Percentiles rank a stretch among this genome's conserved stretches.
phyloP scores from a whole-genome alignment of 2,888 invertebrate species.

The Nemotelus nigrinus region DNA sequence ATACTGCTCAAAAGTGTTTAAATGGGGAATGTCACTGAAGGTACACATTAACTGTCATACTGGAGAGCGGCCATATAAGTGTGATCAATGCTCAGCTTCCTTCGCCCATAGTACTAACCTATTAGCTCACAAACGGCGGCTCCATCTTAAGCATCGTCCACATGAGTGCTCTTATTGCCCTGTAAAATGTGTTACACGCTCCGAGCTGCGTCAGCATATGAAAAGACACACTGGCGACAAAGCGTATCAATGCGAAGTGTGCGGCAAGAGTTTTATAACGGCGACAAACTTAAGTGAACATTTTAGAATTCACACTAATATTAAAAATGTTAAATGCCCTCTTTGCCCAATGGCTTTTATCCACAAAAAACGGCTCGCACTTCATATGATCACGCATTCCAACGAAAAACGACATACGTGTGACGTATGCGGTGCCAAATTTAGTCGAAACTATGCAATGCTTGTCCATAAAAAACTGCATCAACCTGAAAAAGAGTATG shows the following conservation, averaged over 20 bases:
- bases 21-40: background rate
- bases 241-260: conserved; percentile 58
- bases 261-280: background rate
- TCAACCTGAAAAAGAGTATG: background rate
- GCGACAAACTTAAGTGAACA: background rate
- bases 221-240: conserved; percentile 54
- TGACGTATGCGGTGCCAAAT: background rate
- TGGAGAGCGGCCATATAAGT: background rate
- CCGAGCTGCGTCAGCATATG: background rate
- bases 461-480: background rate
- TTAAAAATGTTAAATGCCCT: background rate
- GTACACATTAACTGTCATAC: background rate
- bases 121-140: background rate
- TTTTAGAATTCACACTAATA: background rate
- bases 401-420: background rate
- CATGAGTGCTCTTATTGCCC: background rate
- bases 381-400: background rate
- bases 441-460: background rate
- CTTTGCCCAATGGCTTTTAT: background rate
- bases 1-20: background rate
- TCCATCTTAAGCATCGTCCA: background rate
- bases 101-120: background rate
- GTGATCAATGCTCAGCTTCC: background rate
- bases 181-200: background rate
- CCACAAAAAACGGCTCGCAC: background rate